A percentile compares a stretch with the other conserved stretches of the same genome.
These are phyloP conservation scores for Sebastes fasciatus DNA, from an alignment of 2,113 vertebrate species.

Conservation along the genomic window DNA sequence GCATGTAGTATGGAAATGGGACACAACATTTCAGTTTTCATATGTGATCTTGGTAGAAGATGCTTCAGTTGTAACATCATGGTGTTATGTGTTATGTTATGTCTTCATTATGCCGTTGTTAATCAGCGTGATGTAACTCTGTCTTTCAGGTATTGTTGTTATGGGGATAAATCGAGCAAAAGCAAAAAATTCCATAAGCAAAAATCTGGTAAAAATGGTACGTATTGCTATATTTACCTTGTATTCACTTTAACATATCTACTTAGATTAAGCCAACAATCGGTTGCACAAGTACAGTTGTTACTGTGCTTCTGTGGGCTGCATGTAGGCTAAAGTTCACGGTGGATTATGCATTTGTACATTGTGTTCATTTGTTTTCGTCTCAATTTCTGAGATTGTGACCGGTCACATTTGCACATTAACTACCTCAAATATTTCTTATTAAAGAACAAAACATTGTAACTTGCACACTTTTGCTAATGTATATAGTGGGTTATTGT, in stretches of 20 bases:
- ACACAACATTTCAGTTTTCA: neutral
- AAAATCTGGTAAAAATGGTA: constrained; percentile 94
- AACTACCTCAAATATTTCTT: too few species aligned
- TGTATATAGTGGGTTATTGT: too few species aligned
- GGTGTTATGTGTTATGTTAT: neutral
- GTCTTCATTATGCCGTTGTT: neutral
- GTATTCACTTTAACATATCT: neutral
- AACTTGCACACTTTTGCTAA: too few species aligned
- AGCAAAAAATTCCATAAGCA: constrained; percentile 97
- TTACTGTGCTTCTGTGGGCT: neutral
- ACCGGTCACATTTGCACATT: too few species aligned
- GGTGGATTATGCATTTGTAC: neutral
- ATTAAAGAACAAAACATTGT: too few species aligned
- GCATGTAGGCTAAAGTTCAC: too few species aligned
- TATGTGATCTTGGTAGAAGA: neutral
- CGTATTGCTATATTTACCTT: constrained; percentile 59
- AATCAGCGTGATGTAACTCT: constrained; percentile 4
- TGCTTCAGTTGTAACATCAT: neutral
- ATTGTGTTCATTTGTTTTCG: neutral
- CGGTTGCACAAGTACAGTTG: neutral
- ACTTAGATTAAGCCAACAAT: neutral
- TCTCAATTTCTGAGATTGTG: too few species aligned
- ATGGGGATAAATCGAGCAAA: constrained; percentile 95
- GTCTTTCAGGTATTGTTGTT: constrained; percentile 92
- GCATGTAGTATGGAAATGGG: neutral